phyloP scores from a whole-genome alignment of 2,888 invertebrate species.

The Rhingia campestris region DNA sequence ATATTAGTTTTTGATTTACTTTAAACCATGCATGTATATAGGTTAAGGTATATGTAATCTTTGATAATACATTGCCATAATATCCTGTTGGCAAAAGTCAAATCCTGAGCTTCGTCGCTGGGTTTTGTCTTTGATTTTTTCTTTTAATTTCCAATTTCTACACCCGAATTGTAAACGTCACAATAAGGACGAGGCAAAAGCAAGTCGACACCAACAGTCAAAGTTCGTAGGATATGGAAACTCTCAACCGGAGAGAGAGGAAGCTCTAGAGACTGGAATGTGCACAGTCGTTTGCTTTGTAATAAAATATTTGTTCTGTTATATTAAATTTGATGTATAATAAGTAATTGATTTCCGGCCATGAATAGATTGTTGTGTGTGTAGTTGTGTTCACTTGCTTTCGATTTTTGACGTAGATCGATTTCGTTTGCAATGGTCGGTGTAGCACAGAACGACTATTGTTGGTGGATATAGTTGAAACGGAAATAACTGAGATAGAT shows the following conservation, averaged over 20 bases:
- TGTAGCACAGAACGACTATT: not conserved
- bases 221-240: constrained; percentile 8
- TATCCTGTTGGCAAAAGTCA: constrained; percentile 41
- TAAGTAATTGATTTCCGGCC: constrained; percentile 72
- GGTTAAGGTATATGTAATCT: constrained; percentile 8
- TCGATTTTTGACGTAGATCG: constrained; percentile 48
- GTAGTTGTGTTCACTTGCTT: constrained; percentile 34
- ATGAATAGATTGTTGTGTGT: constrained; percentile 51
- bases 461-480: not conserved
- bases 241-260: not conserved
- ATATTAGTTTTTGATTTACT: constrained; percentile 71
- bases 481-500: not conserved
- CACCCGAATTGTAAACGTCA: too few relatives aligned
- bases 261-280: constrained; percentile 8
- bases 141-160: too few relatives aligned
- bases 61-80: not conserved
- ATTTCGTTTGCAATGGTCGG: constrained; percentile 31
- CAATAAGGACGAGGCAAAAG: not conserved
- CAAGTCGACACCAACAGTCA: constrained; percentile 14
- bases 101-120: constrained; percentile 2
- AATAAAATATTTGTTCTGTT: constrained; percentile 68
- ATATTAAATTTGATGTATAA: constrained; percentile 72
- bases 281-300: constrained; percentile 55
- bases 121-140: not conserved
- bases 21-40: constrained; percentile 16